phyloP scores from a whole-genome alignment of 1,140 invertebrate species.

The Tetraneura akinire region DNA sequence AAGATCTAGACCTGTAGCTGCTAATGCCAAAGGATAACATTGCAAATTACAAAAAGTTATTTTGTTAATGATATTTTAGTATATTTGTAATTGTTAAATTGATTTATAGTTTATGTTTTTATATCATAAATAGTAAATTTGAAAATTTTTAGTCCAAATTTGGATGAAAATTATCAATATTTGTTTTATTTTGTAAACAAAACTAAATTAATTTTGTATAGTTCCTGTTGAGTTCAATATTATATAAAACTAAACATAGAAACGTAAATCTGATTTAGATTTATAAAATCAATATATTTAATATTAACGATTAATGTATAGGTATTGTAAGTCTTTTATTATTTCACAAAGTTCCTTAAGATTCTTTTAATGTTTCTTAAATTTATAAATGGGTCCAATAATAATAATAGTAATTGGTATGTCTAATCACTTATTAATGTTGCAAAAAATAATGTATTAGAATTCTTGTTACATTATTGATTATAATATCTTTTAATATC shows the following conservation, averaged over 20 bases:
- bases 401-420: too few relatives aligned
- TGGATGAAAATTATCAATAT: not conserved
- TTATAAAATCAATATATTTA: constrained; percentile 15
- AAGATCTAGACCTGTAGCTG: constrained; percentile 38
- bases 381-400: not conserved
- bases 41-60: not conserved
- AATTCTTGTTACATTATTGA: too few relatives aligned
- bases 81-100: constrained; percentile 15
- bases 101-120: not conserved
- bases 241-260: too few relatives aligned
- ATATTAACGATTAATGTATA: too few relatives aligned
- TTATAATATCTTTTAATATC: not conserved
- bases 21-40: constrained; percentile 37
- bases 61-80: not conserved
- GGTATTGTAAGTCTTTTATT: not conserved
- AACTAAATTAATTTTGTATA: constrained; percentile 13
- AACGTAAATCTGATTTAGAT: constrained; percentile 18
- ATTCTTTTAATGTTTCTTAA: not conserved
- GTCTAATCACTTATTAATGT: constrained; percentile 1
- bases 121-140: not conserved
- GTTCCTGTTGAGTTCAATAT: constrained; percentile 38
- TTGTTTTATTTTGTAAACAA: not conserved
- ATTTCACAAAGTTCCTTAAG: constrained; percentile 29
- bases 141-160: not conserved
- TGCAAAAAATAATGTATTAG: not conserved